Evolutionary conservation across 2,797 vertebrate species (phyloP), one percentile per base, ranked within the genome.

Genomic region (Knipowitschia caucasica): DNA sequence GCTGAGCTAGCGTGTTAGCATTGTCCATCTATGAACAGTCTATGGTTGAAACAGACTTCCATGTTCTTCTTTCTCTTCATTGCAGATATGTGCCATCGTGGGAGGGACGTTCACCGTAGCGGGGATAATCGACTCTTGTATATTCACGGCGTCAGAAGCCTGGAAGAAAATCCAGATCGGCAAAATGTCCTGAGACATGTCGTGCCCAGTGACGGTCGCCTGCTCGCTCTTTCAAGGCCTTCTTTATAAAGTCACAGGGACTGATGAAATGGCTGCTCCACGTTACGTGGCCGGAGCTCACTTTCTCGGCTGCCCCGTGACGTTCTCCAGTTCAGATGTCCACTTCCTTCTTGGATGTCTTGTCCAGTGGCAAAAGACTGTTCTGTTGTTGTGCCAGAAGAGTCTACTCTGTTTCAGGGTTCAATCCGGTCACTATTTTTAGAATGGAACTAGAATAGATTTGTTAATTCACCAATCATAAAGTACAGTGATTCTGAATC

Each of bases 151-250:
- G 30, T 99, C 97, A 0, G 97, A 99, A 75, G 96, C 96, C 71
- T 99, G 95, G 96, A 99, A 97, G 91, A 99, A 99, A 90, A 95
- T 99, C 82, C 97, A 99, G 77, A 90, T 99, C 12, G 97, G 97
- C 27, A 99, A 99, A 86, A 95, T 99, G 90, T 92, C 91, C 60
- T 91, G 89, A 92, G 82, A 68, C 55, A 57, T 0, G 24, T 80
- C 73, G 77, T 71, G 56, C 62, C 45, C 52, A 68, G 10, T 31
- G 18, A 63, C 42, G 63, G 72, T 77, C 71, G 72, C 71, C 82
- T 64, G 80, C 64, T 81, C 73, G 72, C 69, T 77, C 68, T 55
- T 82, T 82, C 83, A 60, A 62, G 26, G 42, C 57, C 56, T 78
- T 56, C 54, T 68, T 36, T 55, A 49, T 56, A 60, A 65, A 63